Base-by-base conservation (phyloP, 1,140 invertebrate genomes). In the Riptortus pedestris region DNA sequence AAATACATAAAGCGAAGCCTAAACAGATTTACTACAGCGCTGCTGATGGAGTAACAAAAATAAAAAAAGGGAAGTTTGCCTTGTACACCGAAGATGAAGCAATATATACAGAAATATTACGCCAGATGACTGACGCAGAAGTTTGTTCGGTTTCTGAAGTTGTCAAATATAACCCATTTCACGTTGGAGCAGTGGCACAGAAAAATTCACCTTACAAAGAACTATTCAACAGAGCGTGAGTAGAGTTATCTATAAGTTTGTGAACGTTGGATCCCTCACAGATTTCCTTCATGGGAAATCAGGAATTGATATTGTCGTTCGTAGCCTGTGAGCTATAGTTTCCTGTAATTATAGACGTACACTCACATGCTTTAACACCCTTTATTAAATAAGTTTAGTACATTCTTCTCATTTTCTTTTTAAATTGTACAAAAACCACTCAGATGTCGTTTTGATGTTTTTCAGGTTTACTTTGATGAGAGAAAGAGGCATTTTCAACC, bases 171-270 rank as follows among this genome's bases (percentile, higher is more conserved):
- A 57, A 59, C 5, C 63, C 63, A 3, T 64, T 64, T 26, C 63
- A 64, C 22, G 55, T 64, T 12, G 63, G 52, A 2, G 51, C 51
- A 7, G 33, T 64, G 11, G 63, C 63, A 12, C n/a, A 52, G 52
- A 27, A 51, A 20, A 58, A 64, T 33, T 33, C 47, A 2, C 63
- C 63, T 58, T 64, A 64, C 31, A 64, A 64, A 20, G 63, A 64
- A 18, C 52, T 43, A 7, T 59, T 64, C 55, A 64, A 64, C 55
- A 64, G 52, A 58, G 63, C 51, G 63, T 64, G 22, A 26, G 61
- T 51, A 48, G n/a, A n/a, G n/a, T n/a, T n/a, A n/a, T n/a, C n/a
- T n/a, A n/a, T n/a, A n/a, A n/a, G n/a, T n/a, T n/a, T n/a, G n/a
- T n/a, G n/a, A n/a, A n/a, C n/a, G n/a, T n/a, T n/a, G n/a, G n/a